phyloP scores from a whole-genome alignment of 2,797 vertebrate genomes.

The Poeciliopsis paucimaculata region DNA sequence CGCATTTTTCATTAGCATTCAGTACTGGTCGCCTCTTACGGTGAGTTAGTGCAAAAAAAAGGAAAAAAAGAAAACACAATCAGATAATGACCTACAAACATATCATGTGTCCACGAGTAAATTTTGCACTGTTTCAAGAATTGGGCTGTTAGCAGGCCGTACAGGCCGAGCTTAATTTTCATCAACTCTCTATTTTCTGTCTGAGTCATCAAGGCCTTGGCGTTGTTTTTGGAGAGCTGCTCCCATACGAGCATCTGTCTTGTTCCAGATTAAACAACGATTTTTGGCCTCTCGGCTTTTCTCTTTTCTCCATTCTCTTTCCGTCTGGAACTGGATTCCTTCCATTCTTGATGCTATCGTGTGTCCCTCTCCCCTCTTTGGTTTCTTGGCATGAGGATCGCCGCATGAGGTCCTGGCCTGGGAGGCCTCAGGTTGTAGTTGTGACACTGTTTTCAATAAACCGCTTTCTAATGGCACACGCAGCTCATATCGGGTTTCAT shows the following conservation, averaged over 20 bases:
- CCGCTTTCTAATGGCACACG: slow-evolving; percentile 46
- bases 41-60: neutral
- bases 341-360: slow-evolving; percentile 55
- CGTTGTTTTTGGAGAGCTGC: slow-evolving; percentile 16
- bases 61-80: neutral
- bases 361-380: slow-evolving; percentile 34
- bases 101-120: neutral
- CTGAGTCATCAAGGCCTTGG: slow-evolving; percentile 70
- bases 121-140: neutral
- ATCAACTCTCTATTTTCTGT: slow-evolving; percentile 67
- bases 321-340: slow-evolving; percentile 5
- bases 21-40: neutral
- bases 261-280: neutral
- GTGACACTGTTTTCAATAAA: slow-evolving; percentile 68
- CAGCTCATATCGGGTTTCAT: slow-evolving; percentile 60
- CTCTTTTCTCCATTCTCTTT: neutral
- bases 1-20: neutral
- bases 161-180: slow-evolving; percentile 58
- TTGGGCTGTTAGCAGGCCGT: slow-evolving; percentile 2
- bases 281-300: neutral
- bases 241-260: neutral
- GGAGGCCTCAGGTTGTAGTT: slow-evolving; percentile 64
- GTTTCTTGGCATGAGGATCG: slow-evolving; percentile 49
- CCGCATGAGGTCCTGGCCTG: slow-evolving; percentile 61
- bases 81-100: slow-evolving; percentile 6